Evolutionary conservation across 2,797 vertebrate genomes (phyloP).

Genomic region (Somateria mollissima): DNA sequence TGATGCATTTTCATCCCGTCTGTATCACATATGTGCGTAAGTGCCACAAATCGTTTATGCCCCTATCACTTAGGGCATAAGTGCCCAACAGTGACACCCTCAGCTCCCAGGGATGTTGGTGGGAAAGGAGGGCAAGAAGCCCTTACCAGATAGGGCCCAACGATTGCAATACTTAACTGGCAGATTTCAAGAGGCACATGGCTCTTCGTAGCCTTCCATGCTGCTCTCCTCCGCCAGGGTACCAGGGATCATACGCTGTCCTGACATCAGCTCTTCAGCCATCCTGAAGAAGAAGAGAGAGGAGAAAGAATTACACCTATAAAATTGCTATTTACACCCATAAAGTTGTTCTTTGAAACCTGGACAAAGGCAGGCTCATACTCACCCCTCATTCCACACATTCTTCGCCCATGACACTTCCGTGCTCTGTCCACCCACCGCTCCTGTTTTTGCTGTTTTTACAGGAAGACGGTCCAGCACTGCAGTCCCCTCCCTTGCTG

Average conservation of each 20-base stretch:
- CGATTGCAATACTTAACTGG: not conserved
- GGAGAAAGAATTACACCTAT: not conserved
- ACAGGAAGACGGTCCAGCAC: not conserved
- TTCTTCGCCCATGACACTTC: not conserved
- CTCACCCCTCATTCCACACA: conserved; percentile 30
- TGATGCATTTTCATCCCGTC: not conserved
- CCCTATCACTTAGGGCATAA: not conserved
- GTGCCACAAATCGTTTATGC: not conserved
- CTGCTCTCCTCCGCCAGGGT: not conserved
- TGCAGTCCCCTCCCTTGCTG: not conserved
- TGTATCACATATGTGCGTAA: not conserved
- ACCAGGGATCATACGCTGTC: not conserved
- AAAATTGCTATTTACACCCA: not conserved
- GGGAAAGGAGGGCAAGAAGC: not conserved
- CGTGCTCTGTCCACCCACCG: not conserved
- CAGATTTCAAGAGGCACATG: not conserved
- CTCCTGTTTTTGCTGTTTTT: not conserved
- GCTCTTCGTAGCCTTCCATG: not conserved
- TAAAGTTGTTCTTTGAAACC: not conserved
- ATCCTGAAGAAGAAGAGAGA: not conserved
- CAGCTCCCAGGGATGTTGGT: not conserved
- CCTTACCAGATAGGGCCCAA: not conserved
- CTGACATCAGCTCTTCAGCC: not conserved
- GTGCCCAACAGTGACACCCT: not conserved
- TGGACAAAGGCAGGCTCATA: not conserved